These are phyloP conservation scores for Phortica variegata DNA, from an alignment of 1,140 invertebrate genomes.

Conservation along the genomic window DNA sequence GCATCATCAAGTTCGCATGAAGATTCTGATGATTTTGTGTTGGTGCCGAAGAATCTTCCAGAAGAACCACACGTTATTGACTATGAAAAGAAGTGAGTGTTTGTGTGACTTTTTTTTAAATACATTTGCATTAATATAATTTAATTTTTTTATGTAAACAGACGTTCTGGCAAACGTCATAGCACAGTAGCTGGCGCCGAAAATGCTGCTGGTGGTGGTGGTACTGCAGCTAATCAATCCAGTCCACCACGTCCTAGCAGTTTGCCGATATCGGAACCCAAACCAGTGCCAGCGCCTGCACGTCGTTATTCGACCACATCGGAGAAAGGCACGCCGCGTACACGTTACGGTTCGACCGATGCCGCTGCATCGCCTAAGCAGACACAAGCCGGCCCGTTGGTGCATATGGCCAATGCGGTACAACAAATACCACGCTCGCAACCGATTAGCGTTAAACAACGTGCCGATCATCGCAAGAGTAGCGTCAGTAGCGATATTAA, in stretches of 20 bases:
- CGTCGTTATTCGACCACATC: constrained; percentile 44
- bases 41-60: constrained; percentile 75
- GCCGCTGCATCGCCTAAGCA: constrained; percentile 24
- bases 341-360: constrained; percentile 6
- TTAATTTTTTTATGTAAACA: neutral
- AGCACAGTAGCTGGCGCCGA: constrained; percentile 19
- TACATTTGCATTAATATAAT: too few relatives aligned
- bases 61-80: constrained; percentile 45
- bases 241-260: constrained; percentile 71
- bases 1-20: constrained; percentile 68
- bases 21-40: constrained; percentile 78
- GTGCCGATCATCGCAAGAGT: constrained; percentile 65
- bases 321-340: neutral
- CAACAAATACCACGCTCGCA: constrained; percentile 73
- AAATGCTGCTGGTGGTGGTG: constrained; percentile 29
- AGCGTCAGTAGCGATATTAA: constrained; percentile 73
- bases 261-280: constrained; percentile 72
- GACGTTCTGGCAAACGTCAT: constrained; percentile 1
- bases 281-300: constrained; percentile 76
- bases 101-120: too few relatives aligned
- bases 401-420: constrained; percentile 30
- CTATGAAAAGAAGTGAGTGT: constrained; percentile 33
- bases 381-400: constrained; percentile 15
- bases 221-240: too few relatives aligned
- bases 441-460: constrained; percentile 75